Base-by-base conservation (phyloP, 2,888 invertebrate species). In the Lobophora halterata region DNA sequence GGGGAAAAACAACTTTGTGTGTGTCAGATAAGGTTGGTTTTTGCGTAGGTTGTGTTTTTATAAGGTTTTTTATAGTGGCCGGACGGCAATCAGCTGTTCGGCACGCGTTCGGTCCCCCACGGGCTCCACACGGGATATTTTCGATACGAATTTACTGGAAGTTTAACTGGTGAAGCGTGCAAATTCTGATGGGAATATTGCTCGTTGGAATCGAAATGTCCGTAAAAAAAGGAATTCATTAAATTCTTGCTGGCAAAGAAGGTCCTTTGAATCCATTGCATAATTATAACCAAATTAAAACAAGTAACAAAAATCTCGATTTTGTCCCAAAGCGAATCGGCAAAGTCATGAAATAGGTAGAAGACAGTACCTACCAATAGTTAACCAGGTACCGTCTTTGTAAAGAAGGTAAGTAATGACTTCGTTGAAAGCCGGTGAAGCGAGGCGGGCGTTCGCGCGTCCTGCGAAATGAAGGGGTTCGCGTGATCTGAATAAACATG, bases 41-140 rank as follows among this genome's bases (percentile, higher is more conserved):
- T 66, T 4, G 46, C 6, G 24, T 53, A 56, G 6, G 20, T n/a
- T 19, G 36, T 18, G 34, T 48, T 61, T 65, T 64, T 65, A 63
- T 70, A 66, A 61, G 56, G 60, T 75, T 81, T 83, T 82, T 86
- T 85, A 82, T 79, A 77, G 75, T 74, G 75, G 76, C 71, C 71
- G 72, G 64, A 58, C 65, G 72, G 79, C 78, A 83, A 85, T 86
- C 86, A 86, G 86, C 86, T 86, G 86, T 83, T 72, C 67, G 80
- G 82, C 82, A 82, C 83, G 80, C 80, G 79, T 60, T 55, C 65
- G 55, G 61, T 61, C 68, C 70, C 75, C 76, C 74, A 66, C 64
- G 63, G 60, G 58, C 21, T 35, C 31, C 35, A 30, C 37, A 30
- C 42, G 31, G 34, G 48, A 49, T 48, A 41, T 48, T 41, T 44